phyloP scores from a whole-genome alignment of 2,113 vertebrate genomes.

The Antennarius striatus region DNA sequence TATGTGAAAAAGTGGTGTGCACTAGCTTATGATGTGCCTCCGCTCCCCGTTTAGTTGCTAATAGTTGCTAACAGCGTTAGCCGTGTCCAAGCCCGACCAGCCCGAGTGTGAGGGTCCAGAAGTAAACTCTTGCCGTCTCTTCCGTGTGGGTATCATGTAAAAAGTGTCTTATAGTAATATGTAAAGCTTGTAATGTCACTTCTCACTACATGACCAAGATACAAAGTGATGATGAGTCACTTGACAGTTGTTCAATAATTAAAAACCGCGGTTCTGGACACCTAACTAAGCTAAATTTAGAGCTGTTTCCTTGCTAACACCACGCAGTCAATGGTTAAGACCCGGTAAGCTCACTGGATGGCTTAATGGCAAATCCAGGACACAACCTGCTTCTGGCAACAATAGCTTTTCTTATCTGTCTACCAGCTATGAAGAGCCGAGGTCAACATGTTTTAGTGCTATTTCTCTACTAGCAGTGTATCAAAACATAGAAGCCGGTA shows the following conservation, averaged over 20 bases:
- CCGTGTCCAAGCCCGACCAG: conserved; percentile 19
- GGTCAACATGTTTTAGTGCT: not conserved
- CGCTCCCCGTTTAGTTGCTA: conserved; percentile 45
- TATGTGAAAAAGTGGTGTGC: conserved; percentile 1
- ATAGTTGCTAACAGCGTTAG: conserved; percentile 60
- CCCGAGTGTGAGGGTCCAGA: not conserved
- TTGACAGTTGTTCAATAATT: conserved; percentile 39
- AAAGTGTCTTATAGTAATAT: not conserved
- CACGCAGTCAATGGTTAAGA: conserved; percentile 7
- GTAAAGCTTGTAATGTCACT: not conserved
- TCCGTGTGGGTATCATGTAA: not conserved
- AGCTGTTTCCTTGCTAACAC: conserved; percentile 22
- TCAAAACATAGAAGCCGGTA: too few relatives aligned
- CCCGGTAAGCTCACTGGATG: conserved; percentile 6
- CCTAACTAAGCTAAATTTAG: conserved; percentile 11
- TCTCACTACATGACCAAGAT: too few relatives aligned
- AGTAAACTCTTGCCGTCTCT: not conserved
- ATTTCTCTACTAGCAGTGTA: not conserved
- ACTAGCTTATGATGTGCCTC: conserved; percentile 49
- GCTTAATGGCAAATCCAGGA: conserved; percentile 28
- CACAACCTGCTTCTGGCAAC: conserved; percentile 4
- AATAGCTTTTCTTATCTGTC: not conserved
- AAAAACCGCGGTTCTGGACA: not conserved
- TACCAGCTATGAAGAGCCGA: not conserved
- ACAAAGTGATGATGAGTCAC: not conserved